Evolutionary conservation across 2,113 vertebrate species (phyloP), one percentile per base, ranked within the genome.

Genomic region (Baryphthengus martii): DNA sequence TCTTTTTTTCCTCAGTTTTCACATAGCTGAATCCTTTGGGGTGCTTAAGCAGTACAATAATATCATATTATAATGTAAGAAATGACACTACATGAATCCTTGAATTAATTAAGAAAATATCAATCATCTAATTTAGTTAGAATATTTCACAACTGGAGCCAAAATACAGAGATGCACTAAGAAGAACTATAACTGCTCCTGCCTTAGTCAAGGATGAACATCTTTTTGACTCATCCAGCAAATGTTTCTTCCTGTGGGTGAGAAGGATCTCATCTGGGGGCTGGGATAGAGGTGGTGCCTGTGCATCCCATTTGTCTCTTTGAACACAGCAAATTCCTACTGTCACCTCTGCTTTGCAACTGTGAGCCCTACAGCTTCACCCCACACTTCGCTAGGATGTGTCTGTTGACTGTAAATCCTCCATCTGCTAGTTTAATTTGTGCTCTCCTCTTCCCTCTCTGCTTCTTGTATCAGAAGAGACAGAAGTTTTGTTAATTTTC

Each of bases 21-120:
- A 33, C 12, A 2, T 6, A n/a, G 20, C 7, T 1, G 2, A 47
- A 13, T 61, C 16, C 24, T 9, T 7, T 31, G 26, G 3, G 13
- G 13, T 7, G n/a, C 23, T 47, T 73, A 68, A 74, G n/a, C 21
- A 4, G 40, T 81, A 9, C 25, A 16, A 21, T 6, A 44, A 9
- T 47, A 40, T 19, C 11, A 10, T 25, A 39, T 10, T n/a, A 8
- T 7, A 29, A 28, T 11, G 28, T 29, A 42, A 67, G 33, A 11
- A 33, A 31, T 15, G 39, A 42, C 14, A 53, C 6, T 13, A 9
- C 6, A 1, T 1, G 7, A 50, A 42, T 5, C 13, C 3, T 59
- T 77, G 18, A 81, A 74, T 95, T 74, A 62, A 53, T 56, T n/a
- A 37, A 4, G 28, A 37, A 4, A 29, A 2, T 6, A 37, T 39